Percentiles rank a stretch among this genome's conserved stretches.
Evolutionary conservation across 2,888 invertebrate genomes (phyloP).

Genomic region (Galerucella calmariensis): DNA sequence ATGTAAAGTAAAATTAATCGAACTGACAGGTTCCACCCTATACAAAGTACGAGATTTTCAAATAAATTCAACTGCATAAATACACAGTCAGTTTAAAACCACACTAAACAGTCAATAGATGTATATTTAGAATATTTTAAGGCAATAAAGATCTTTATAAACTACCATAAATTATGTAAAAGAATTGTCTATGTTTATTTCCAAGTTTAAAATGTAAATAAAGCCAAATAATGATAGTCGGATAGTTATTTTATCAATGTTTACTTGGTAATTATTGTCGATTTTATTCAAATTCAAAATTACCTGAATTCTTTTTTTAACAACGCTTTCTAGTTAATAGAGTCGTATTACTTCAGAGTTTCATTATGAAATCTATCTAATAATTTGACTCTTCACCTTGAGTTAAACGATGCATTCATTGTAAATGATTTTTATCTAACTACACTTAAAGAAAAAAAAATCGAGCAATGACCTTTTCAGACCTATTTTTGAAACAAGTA

Average conservation of each 20-base stretch:
- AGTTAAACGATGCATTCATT: slow-evolving; percentile 12
- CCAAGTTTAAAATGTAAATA: slow-evolving; percentile 15
- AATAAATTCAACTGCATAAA: slow-evolving; percentile 29
- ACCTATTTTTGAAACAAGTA: slow-evolving; percentile 15
- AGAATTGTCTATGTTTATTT: slow-evolving; percentile 26
- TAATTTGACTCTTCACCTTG: slow-evolving; percentile 12
- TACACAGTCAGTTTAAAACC: slow-evolving; percentile 32
- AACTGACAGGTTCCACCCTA: neutral
- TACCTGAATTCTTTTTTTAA: neutral
- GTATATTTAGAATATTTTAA: slow-evolving; percentile 35
- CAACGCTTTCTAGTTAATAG: neutral
- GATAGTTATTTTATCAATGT: neutral
- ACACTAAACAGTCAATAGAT: slow-evolving; percentile 34
- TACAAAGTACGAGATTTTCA: slow-evolving; percentile 28
- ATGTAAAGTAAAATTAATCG: neutral
- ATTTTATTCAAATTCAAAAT: neutral
- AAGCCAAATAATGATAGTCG: neutral
- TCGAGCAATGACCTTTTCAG: slow-evolving; percentile 8
- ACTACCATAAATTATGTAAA: slow-evolving; percentile 30
- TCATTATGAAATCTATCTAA: slow-evolving; percentile 1
- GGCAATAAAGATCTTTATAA: slow-evolving; percentile 28
- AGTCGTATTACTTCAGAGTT: slow-evolving; percentile 2
- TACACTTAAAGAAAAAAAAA: slow-evolving; percentile 6
- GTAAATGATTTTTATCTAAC: slow-evolving; percentile 14
- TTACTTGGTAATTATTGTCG: neutral